phyloP scores from a whole-genome alignment of 2,113 vertebrate genomes.

The Peucedramus taeniatus region DNA sequence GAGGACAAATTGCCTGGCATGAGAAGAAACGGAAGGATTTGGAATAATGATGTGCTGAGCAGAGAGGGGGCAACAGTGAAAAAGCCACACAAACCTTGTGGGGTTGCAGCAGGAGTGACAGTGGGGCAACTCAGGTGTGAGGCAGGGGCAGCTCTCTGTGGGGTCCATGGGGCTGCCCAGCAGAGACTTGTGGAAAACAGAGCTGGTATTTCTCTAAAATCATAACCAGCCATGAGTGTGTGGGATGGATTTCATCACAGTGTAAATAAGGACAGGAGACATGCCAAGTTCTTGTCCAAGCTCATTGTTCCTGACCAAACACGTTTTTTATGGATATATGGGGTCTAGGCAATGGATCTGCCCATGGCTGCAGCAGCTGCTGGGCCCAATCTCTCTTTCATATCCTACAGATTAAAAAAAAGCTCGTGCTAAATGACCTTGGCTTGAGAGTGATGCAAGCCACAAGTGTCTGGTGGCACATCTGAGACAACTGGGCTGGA shows the following conservation, averaged over 20 bases:
- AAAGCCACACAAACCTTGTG: not conserved
- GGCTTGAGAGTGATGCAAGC: not conserved
- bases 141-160: not conserved
- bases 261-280: not conserved
- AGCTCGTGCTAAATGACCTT: not conserved
- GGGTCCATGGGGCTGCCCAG: not conserved
- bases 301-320: not conserved
- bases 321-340: not conserved
- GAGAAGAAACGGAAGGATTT: not conserved
- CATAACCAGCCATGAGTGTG: not conserved
- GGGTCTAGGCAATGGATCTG: not conserved
- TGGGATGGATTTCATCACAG: not conserved
- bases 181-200: not conserved
- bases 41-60: not conserved
- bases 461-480: not conserved
- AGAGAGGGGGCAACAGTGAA: not conserved
- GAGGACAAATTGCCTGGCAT: constrained; percentile 35
- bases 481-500: not conserved
- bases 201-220: not conserved
- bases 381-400: not conserved
- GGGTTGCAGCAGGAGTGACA: not conserved
- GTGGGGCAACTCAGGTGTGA: not conserved
- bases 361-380: not conserved
- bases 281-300: not conserved
- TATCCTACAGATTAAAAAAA: not conserved